These are phyloP conservation scores for Ptilodon capucinus DNA, from an alignment of 2,888 invertebrate species.

Conservation along the genomic window DNA sequence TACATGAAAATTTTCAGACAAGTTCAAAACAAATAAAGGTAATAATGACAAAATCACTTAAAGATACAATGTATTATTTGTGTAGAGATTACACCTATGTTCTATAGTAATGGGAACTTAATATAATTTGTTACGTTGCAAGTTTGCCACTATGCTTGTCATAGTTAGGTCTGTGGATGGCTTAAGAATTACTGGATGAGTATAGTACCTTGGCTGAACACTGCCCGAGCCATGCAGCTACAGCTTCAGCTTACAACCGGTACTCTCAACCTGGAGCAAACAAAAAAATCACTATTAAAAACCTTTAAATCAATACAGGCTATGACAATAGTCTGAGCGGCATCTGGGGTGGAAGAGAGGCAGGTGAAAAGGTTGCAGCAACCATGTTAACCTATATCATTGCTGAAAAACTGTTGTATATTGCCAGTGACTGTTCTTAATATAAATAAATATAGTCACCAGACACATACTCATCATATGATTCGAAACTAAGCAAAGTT, in stretches of 20 bases:
- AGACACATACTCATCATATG: no score
- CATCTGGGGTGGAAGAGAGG: no score
- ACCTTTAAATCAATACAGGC: no score
- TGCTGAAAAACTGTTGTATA: no score
- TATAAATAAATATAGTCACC: no score
- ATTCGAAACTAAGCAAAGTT: no score
- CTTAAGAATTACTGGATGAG: slow-evolving; percentile 56
- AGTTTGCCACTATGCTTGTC: slow-evolving; percentile 72
- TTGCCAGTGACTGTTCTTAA: no score
- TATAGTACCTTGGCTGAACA: slow-evolving; percentile 74
- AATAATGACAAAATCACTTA: slow-evolving; percentile 26
- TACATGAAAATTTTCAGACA: slow-evolving; percentile 24
- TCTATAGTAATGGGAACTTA: slow-evolving; percentile 47
- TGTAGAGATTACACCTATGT: slow-evolving; percentile 47
- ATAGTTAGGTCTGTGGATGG: slow-evolving; percentile 73
- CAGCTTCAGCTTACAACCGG: slow-evolving; percentile 69
- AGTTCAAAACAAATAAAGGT: slow-evolving; percentile 21
- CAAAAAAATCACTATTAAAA: background rate
- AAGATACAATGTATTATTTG: slow-evolving; percentile 38
- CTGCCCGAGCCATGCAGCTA: slow-evolving; percentile 52
- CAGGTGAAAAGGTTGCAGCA: no score
- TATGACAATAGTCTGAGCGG: no score
- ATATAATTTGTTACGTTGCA: slow-evolving; percentile 69
- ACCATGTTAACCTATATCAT: no score
- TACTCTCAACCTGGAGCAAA: slow-evolving; percentile 58